Conservation (phyloP, 2,888 invertebrate species). For the Ophraella communa region DNA sequence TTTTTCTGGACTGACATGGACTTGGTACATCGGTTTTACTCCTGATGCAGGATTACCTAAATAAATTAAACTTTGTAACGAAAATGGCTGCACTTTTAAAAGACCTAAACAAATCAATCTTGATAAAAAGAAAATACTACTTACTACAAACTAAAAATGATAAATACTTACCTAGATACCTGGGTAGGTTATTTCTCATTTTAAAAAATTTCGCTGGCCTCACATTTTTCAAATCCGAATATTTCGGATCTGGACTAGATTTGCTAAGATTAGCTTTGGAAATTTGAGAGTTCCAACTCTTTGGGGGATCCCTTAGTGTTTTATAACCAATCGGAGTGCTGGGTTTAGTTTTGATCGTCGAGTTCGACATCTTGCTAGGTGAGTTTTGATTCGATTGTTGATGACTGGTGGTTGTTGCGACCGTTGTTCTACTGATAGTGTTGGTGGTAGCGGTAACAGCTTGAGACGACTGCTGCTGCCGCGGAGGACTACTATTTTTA, state of each 20-base stretch:
- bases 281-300: slow-evolving; percentile 68
- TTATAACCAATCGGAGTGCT: slow-evolving; percentile 63
- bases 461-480: slow-evolving; percentile 39
- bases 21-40: slow-evolving; percentile 67
- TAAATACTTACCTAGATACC: slow-evolving; percentile 54
- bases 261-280: slow-evolving; percentile 60
- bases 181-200: slow-evolving; percentile 63
- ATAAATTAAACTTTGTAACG: no score
- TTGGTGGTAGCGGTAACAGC: slow-evolving; percentile 20
- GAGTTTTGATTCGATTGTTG: slow-evolving; percentile 10
- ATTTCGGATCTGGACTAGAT: slow-evolving; percentile 38
- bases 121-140: no score
- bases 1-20: slow-evolving; percentile 57
- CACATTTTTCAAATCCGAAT: slow-evolving; percentile 51
- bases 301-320: slow-evolving; percentile 66
- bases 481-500: slow-evolving; percentile 18
- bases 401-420: slow-evolving; percentile 37
- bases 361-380: slow-evolving; percentile 29
- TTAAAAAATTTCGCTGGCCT: slow-evolving; percentile 66
- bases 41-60: slow-evolving; percentile 66
- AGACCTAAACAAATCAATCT: no score
- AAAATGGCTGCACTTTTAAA: no score
- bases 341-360: slow-evolving; percentile 49
- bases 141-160: background rate
- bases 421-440: slow-evolving; percentile 52